phyloP scores from a whole-genome alignment of 2,797 vertebrate genomes.

The Pyrocephalus nanus region DNA sequence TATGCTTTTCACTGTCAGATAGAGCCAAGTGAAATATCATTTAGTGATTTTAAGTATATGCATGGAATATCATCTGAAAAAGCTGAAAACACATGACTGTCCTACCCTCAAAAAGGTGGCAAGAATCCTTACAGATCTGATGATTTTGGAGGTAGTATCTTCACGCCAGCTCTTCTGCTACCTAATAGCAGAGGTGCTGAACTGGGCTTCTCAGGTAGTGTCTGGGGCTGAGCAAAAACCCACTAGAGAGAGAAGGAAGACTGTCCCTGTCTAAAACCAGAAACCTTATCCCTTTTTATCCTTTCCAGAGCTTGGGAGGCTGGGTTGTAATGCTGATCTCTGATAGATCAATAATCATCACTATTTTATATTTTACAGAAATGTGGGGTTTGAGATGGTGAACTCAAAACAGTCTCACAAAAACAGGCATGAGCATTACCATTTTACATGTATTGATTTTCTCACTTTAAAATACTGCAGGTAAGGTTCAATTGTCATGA shows the following conservation, averaged over 20 bases:
- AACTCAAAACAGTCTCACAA: not conserved
- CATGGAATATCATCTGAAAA: not conserved
- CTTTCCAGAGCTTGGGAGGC: not conserved
- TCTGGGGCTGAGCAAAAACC: not conserved
- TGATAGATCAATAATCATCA: not conserved
- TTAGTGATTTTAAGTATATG: not conserved
- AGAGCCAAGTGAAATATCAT: not conserved
- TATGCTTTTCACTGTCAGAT: not conserved
- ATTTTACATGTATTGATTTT: not conserved
- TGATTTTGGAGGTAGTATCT: not conserved
- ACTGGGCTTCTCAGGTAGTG: not conserved
- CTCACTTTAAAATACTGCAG: not conserved
- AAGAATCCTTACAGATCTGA: not conserved
- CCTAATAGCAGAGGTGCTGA: not conserved
- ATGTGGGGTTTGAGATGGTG: not conserved
- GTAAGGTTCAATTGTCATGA: not conserved
- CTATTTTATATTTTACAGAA: not conserved
- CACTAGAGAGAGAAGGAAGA: not conserved
- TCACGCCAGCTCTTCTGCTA: not conserved
- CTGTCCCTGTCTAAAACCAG: not conserved
- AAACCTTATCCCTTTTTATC: not conserved
- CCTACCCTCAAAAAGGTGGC: fast-evolving
- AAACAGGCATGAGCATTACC: not conserved
- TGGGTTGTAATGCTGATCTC: not conserved
- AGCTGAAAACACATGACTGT: not conserved